Evolutionary conservation across 2,113 vertebrate species (phyloP).

Genomic region (Amblyopsis rosae): DNA sequence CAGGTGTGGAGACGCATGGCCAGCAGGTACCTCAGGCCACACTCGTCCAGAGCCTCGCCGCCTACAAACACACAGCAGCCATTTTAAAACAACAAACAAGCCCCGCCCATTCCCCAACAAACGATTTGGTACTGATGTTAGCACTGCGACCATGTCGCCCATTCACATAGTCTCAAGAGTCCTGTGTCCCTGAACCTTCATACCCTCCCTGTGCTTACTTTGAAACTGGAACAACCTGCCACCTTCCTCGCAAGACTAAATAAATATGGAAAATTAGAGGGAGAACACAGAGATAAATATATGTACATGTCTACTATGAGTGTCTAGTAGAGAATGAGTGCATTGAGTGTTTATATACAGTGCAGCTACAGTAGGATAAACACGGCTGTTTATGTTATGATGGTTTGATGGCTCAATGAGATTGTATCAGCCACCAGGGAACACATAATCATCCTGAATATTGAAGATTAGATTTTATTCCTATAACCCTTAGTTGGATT

Average conservation of each 20-base stretch:
- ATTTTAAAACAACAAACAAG: background rate
- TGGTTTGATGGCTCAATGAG: conserved; percentile 42
- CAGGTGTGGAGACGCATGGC: conserved; percentile 98
- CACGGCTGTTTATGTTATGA: conserved; percentile 47
- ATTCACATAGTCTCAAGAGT: conserved; percentile 34
- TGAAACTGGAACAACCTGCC: conserved; percentile 69
- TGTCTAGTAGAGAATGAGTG: conserved; percentile 11
- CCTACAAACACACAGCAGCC: conserved; percentile 67
- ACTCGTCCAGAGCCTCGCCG: conserved; percentile 93
- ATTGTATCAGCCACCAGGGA: conserved; percentile 31
- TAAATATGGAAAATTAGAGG: conserved; percentile 60
- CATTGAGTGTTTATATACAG: conserved; percentile 28
- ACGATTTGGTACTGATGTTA: conserved; percentile 13
- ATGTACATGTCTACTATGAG: background rate
- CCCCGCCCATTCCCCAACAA: background rate
- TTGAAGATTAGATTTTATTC: conserved; percentile 27
- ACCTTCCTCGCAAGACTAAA: conserved; percentile 75
- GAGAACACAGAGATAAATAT: conserved; percentile 50
- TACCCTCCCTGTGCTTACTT: conserved; percentile 57
- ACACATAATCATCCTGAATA: conserved; percentile 42
- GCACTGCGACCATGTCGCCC: conserved; percentile 24
- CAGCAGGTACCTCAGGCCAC: conserved; percentile 91
- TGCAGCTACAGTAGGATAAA: conserved; percentile 21
- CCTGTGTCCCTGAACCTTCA: conserved; percentile 65
- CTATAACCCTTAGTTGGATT: conserved; percentile 39